Evolutionary conservation across 2,113 vertebrate species (phyloP).

Genomic region (Bubo blakistoni): DNA sequence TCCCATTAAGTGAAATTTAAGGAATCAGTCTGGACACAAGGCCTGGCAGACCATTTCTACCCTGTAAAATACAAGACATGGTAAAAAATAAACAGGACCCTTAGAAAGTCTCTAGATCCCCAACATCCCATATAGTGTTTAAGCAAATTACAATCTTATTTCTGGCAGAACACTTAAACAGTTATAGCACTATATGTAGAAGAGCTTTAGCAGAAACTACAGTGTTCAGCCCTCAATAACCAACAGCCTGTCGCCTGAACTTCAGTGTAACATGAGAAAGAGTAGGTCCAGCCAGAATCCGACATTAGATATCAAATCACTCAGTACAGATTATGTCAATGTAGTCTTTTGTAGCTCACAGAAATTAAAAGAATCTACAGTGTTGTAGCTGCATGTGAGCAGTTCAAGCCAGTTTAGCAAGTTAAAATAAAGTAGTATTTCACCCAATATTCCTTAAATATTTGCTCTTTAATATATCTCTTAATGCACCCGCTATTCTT

Average conservation of each 20-base stretch:
- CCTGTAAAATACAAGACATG: not conserved
- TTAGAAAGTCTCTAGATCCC: not conserved
- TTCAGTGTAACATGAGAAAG: not conserved
- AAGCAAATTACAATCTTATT: not conserved
- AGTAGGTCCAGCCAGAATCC: not conserved
- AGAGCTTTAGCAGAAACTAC: not conserved
- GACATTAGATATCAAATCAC: not conserved
- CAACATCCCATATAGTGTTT: not conserved
- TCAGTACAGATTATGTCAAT: not conserved
- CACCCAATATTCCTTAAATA: not conserved
- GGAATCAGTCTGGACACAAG: not conserved
- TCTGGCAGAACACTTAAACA: not conserved
- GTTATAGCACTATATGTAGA: accelerated
- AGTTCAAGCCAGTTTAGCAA: not conserved
- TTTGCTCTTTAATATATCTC: not conserved
- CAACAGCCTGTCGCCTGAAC: not conserved
- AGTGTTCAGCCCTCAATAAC: not conserved
- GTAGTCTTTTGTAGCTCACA: not conserved
- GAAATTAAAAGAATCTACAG: not conserved
- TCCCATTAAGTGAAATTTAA: not conserved
- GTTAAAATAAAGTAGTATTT: not conserved
- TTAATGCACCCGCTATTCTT: not conserved
- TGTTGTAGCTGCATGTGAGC: not conserved
- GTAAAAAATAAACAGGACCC: not conserved
- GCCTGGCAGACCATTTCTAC: not conserved